Evolutionary conservation across 2,888 invertebrate species (phyloP).

Genomic region (Cremastinae sp.): DNA sequence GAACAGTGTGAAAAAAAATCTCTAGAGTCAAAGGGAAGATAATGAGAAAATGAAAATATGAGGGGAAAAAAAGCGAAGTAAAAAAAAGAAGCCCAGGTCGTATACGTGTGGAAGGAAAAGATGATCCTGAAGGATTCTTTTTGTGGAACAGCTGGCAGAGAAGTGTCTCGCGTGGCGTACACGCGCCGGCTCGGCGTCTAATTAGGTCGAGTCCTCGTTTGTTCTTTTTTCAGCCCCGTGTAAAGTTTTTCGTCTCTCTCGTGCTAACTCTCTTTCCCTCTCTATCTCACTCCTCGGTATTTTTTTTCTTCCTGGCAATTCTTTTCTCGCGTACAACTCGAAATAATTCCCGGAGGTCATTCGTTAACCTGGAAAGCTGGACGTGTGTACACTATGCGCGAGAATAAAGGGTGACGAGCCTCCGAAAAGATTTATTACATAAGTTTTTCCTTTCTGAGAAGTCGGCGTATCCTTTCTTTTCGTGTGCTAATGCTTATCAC

Average conservation of each 20-base stretch:
- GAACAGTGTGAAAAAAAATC: slow-evolving; percentile 4
- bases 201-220: slow-evolving; percentile 52
- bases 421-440: slow-evolving; percentile 52
- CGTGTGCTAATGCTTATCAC: slow-evolving; percentile 4
- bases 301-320: slow-evolving; percentile 9
- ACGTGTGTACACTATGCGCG: slow-evolving; percentile 1
- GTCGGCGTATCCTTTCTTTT: not conserved
- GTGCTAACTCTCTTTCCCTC: slow-evolving; percentile 17
- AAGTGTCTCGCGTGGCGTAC: not conserved
- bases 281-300: slow-evolving; percentile 8
- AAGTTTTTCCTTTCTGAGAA: slow-evolving; percentile 42
- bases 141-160: slow-evolving; percentile 30
- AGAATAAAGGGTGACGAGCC: not conserved
- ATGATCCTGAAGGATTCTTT: slow-evolving; percentile 6
- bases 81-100: slow-evolving; percentile 3
- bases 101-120: not conserved
- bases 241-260: slow-evolving; percentile 37
- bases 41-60: not conserved
- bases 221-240: slow-evolving; percentile 39
- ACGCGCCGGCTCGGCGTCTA: slow-evolving; percentile 33
- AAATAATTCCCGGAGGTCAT: slow-evolving; percentile 59
- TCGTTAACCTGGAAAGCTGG: slow-evolving; percentile 57
- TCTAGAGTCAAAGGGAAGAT: not conserved
- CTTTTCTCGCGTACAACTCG: slow-evolving; percentile 17
- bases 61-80: not conserved